A percentile compares a stretch with the other conserved stretches of the same genome.
phyloP scores from a whole-genome alignment of 2,797 vertebrate species.

The Dendrocincla fuliginosa region DNA sequence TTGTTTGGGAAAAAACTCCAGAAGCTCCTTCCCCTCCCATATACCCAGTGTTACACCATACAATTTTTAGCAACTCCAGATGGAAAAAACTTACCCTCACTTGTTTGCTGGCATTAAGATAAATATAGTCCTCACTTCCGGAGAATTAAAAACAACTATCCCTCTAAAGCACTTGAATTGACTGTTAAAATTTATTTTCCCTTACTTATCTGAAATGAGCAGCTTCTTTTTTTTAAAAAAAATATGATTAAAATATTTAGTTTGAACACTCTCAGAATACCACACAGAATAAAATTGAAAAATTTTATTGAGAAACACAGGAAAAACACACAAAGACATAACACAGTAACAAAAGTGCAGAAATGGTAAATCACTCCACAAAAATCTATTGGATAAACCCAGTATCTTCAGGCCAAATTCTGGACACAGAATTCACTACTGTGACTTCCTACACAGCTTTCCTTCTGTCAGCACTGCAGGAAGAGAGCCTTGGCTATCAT shows the following conservation, averaged over 20 bases:
- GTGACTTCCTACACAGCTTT: not conserved
- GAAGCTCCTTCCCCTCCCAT: not conserved
- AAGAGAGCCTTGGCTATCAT: not conserved
- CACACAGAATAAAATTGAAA: not conserved
- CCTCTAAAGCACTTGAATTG: not conserved
- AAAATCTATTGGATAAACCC: not conserved
- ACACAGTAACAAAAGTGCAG: not conserved
- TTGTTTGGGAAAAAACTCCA: not conserved
- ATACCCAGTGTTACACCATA: not conserved
- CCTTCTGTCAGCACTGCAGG: not conserved
- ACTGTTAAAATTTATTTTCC: not conserved
- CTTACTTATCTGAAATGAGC: not conserved
- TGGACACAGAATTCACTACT: not conserved
- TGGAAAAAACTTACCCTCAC: slow-evolving; percentile 7
- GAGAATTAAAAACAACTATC: not conserved
- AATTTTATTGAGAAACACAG: slow-evolving; percentile 51
- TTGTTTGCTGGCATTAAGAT: slow-evolving; percentile 20
- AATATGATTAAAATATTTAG: not conserved
- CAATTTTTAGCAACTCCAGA: slow-evolving; percentile 37
- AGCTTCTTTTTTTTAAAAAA: not conserved
- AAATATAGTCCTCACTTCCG: slow-evolving; percentile 22
- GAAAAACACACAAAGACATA: not conserved
- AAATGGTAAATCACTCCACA: not conserved
- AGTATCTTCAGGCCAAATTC: not conserved
- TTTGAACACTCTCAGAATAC: not conserved